Percentiles rank a stretch among this genome's conserved stretches.
These are phyloP conservation scores for Lepidotrigona ventralis DNA, from an alignment of 1,140 invertebrate species.

Conservation along the genomic window DNA sequence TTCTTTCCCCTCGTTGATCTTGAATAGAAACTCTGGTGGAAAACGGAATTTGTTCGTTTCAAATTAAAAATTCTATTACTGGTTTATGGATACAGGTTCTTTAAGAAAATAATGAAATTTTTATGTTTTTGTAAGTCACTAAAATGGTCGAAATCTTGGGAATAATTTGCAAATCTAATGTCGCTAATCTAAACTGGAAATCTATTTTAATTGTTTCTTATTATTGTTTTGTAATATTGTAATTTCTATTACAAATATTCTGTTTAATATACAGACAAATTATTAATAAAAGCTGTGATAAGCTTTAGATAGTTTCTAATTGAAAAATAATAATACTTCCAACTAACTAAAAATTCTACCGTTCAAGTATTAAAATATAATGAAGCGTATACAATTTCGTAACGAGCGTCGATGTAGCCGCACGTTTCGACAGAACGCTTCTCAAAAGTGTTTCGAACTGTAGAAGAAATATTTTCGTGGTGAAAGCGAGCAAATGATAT, in stretches of 20 bases:
- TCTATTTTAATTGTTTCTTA: background rate
- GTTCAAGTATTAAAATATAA: background rate
- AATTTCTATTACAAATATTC: no score
- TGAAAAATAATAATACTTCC: background rate
- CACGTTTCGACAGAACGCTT: background rate
- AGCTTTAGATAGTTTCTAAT: background rate
- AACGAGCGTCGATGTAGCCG: background rate
- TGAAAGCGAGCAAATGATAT: slow-evolving; percentile 17
- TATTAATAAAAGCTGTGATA: no score
- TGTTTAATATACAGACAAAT: no score
- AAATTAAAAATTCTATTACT: accelerated
- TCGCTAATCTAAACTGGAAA: no score
- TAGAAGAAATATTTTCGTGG: background rate
- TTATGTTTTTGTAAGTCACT: background rate
- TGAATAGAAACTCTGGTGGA: background rate
- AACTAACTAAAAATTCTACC: no score
- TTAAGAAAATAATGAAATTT: background rate
- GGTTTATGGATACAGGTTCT: background rate
- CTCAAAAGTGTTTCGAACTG: background rate
- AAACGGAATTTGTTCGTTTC: background rate
- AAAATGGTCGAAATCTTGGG: no score
- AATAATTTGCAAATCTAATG: no score
- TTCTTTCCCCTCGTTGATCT: background rate
- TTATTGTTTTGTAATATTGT: background rate
- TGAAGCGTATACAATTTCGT: background rate